A percentile compares a stretch with the other conserved stretches of the same genome.
These are phyloP conservation scores for Blastobasis adustella DNA, from an alignment of 2,888 invertebrate species.

Conservation along the genomic window DNA sequence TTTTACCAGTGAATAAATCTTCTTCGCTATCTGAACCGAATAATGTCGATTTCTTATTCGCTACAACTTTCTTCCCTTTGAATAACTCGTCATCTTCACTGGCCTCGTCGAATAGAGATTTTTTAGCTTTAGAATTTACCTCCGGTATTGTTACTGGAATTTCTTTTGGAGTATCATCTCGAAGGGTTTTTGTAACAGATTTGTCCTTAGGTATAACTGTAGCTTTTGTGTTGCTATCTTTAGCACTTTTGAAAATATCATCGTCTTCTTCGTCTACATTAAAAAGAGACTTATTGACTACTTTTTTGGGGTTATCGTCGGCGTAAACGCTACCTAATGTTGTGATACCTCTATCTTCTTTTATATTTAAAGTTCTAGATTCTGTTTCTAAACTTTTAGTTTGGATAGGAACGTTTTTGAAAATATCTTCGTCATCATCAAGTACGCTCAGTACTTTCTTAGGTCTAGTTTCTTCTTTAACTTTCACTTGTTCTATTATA, in stretches of 20 bases:
- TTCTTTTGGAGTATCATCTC: conserved; percentile 5
- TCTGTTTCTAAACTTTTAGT: not conserved
- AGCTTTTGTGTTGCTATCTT: not conserved
- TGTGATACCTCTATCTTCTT: not conserved
- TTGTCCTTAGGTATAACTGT: not conserved
- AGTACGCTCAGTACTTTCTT: not conserved
- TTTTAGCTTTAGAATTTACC: conserved; percentile 14
- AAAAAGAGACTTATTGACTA: too few species aligned
- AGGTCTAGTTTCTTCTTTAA: conserved; percentile 2
- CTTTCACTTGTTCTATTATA: conserved; percentile 13
- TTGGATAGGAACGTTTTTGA: not conserved
- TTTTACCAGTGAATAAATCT: conserved; percentile 40
- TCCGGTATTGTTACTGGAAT: conserved; percentile 4
- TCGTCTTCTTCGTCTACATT: conserved; percentile 1
- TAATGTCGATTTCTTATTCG: conserved; percentile 24
- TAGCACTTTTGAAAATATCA: conserved; percentile 6
- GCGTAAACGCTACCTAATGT: not conserved
- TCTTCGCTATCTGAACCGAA: conserved; percentile 56
- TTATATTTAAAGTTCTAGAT: not conserved
- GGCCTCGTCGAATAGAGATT: conserved; percentile 42
- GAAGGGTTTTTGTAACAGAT: conserved; percentile 2
- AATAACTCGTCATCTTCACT: conserved; percentile 51
- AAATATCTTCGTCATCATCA: conserved; percentile 4
- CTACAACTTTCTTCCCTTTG: conserved; percentile 24
- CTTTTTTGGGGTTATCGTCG: not conserved